These are phyloP conservation scores for Pipra filicauda DNA, from an alignment of 2,113 vertebrate species.

Conservation along the genomic window DNA sequence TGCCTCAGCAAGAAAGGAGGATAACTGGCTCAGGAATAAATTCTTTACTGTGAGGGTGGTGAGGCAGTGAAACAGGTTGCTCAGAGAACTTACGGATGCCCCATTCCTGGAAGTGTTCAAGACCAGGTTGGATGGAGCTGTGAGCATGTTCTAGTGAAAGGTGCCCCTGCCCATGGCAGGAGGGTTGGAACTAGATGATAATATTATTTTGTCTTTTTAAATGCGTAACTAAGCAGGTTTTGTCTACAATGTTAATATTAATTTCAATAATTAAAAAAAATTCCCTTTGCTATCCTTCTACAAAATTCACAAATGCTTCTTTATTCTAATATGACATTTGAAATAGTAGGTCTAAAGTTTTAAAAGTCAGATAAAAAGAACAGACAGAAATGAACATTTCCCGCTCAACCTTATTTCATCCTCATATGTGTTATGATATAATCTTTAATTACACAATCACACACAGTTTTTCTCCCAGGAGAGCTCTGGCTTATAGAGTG, in stretches of 20 bases:
- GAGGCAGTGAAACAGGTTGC: background rate
- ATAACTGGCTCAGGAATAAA: background rate
- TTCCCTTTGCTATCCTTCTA: background rate
- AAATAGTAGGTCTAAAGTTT: background rate
- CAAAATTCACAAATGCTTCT: background rate
- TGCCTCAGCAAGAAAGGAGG: background rate
- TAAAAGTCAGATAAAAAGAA: background rate
- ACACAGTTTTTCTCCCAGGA: background rate
- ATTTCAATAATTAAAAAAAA: background rate
- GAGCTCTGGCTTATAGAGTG: background rate
- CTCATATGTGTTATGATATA: background rate
- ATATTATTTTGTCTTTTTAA: background rate
- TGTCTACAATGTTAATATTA: background rate
- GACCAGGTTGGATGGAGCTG: background rate
- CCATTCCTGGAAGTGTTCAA: background rate
- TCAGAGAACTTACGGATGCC: background rate
- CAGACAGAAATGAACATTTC: background rate
- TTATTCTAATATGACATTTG: background rate
- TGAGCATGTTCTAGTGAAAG: background rate
- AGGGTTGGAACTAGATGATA: background rate
- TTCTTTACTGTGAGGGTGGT: background rate
- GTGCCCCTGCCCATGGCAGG: background rate
- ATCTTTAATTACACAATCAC: constrained; percentile 25
- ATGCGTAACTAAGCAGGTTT: background rate
- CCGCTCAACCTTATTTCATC: background rate